These are phyloP conservation scores for Lamproptera curius DNA, from an alignment of 2,888 invertebrate species.

Conservation along the genomic window DNA sequence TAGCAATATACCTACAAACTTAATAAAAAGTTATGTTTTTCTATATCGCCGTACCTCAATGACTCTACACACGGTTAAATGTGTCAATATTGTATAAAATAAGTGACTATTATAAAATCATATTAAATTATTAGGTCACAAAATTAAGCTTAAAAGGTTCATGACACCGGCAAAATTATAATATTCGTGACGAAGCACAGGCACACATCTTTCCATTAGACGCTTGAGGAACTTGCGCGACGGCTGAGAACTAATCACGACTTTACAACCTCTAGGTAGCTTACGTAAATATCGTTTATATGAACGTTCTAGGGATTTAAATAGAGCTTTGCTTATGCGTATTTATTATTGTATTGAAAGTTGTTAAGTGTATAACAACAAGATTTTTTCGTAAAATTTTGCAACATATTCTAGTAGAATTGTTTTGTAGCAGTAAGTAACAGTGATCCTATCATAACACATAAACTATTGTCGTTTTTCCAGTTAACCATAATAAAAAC, in stretches of 20 bases:
- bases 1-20: too few relatives aligned
- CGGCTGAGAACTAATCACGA: conserved; percentile 18
- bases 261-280: conserved; percentile 4
- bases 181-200: conserved; percentile 9
- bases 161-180: conserved; percentile 12
- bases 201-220: conserved; percentile 18
- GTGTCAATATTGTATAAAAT: conserved; percentile 15
- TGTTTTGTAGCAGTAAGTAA: too few relatives aligned
- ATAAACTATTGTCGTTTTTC: too few relatives aligned
- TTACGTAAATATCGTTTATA: conserved; percentile 8
- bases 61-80: background rate
- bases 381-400: too few relatives aligned
- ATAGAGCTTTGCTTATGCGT: too few relatives aligned
- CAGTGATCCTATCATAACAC: too few relatives aligned
- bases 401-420: too few relatives aligned
- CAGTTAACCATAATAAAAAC: too few relatives aligned
- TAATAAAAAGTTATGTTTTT: too few relatives aligned
- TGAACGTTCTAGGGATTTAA: background rate
- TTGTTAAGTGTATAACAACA: too few relatives aligned
- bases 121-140: conserved; percentile 15
- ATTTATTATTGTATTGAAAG: too few relatives aligned
- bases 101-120: conserved; percentile 4
- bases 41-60: too few relatives aligned
- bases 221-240: conserved; percentile 15
- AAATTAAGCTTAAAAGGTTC: conserved; percentile 14